A percentile compares a stretch with the other conserved stretches of the same genome.
These are phyloP conservation scores for Aricia artaxerxes DNA, from an alignment of 2,888 invertebrate genomes.

Conservation along the genomic window DNA sequence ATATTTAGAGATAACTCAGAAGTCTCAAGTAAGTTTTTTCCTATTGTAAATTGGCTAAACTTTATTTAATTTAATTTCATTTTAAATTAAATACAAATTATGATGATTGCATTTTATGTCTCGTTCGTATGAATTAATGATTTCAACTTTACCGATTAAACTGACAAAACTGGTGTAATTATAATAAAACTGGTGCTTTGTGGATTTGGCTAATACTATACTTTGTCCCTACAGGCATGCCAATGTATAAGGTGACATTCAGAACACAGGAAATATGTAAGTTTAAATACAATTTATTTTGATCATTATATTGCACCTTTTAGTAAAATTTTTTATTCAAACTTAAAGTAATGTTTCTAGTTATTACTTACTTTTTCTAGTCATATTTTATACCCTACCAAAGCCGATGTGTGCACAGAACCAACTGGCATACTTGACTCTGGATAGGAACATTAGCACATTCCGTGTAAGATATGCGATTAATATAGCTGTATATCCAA, in stretches of 20 bases:
- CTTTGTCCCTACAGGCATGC: background rate
- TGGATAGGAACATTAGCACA: slow-evolving; percentile 75
- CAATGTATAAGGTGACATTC: background rate
- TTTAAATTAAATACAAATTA: slow-evolving; percentile 9
- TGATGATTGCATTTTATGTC: slow-evolving; percentile 55
- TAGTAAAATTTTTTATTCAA: background rate
- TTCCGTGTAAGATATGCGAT: slow-evolving; percentile 70
- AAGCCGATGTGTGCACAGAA: slow-evolving; percentile 71
- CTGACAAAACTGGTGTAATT: slow-evolving; percentile 44
- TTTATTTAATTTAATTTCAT: too few species aligned
- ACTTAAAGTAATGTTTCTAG: too few species aligned
- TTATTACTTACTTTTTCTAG: background rate
- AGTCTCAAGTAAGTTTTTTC: too few species aligned
- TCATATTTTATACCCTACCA: slow-evolving; percentile 65
- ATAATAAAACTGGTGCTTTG: background rate
- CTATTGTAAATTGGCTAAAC: too few species aligned
- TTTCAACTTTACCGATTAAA: slow-evolving; percentile 57
- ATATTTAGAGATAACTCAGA: too few species aligned
- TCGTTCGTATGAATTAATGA: slow-evolving; percentile 65
- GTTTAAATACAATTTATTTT: background rate
- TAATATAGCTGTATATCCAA: slow-evolving; percentile 61
- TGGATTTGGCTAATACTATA: background rate
- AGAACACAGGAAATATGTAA: background rate
- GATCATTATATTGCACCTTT: background rate
- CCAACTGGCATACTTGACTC: slow-evolving; percentile 67